Evolutionary conservation across 2,888 invertebrate species (phyloP).

Genomic region (Noctua janthina): DNA sequence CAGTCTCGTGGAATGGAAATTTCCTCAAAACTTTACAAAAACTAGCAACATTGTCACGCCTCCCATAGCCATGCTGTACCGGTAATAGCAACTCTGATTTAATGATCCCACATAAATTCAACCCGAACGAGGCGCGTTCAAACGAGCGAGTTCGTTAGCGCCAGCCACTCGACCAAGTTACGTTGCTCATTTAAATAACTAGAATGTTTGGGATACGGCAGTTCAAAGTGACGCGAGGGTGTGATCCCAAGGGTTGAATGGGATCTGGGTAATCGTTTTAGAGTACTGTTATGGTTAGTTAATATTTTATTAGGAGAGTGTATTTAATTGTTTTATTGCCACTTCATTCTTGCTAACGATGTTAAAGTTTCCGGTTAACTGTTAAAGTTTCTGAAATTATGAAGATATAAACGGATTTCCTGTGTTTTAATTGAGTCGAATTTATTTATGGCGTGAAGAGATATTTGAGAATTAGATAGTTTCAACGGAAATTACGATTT

Average conservation of each 20-base stretch:
- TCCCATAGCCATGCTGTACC: constrained; percentile 52
- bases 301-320: constrained; percentile 45
- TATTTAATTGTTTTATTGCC: constrained; percentile 49
- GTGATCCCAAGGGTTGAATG: constrained; percentile 40
- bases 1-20: not conserved
- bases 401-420: not conserved
- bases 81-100: constrained; percentile 77
- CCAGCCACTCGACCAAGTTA: constrained; percentile 47
- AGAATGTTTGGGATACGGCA: constrained; percentile 25
- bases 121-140: constrained; percentile 63
- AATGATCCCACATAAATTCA: constrained; percentile 79
- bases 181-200: constrained; percentile 47
- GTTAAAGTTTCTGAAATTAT: constrained; percentile 31
- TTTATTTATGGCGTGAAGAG: not conserved
- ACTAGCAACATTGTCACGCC: constrained; percentile 35
- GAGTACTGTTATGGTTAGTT: constrained; percentile 29
- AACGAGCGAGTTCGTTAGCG: constrained; percentile 53
- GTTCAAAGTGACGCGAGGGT: constrained; percentile 22
- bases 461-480: too few relatives aligned
- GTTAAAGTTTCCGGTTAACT: constrained; percentile 12
- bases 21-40: constrained; percentile 29
- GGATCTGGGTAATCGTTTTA: constrained; percentile 51
- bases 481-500: not conserved
- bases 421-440: not conserved
- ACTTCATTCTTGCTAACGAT: constrained; percentile 29